Evolutionary conservation across 2,113 vertebrate genomes (phyloP).

Genomic region (Gracilinanus agilis): DNA sequence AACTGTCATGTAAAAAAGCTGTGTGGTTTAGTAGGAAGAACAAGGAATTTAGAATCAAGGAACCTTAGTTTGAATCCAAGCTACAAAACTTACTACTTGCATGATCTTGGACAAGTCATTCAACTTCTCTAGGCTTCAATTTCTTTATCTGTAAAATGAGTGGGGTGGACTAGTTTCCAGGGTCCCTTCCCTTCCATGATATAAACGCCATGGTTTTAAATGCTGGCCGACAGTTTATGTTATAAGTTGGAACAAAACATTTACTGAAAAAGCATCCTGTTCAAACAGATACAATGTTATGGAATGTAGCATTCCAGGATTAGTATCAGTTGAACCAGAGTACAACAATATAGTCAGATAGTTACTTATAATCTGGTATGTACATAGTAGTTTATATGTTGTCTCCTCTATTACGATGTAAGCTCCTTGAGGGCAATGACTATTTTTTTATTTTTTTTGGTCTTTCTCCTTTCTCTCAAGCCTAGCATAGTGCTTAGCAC

Average conservation of each 20-base stretch:
- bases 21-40: neutral
- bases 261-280: neutral
- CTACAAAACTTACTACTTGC: neutral
- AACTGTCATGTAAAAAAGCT: neutral
- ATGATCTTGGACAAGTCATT: neutral
- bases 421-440: neutral
- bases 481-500: neutral
- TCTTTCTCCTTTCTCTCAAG: neutral
- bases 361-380: neutral
- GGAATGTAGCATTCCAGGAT: neutral
- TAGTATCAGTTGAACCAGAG: neutral
- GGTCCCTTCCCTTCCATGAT: neutral
- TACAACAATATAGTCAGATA: neutral
- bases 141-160: neutral
- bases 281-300: neutral
- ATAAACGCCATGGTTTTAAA: neutral
- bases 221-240: neutral
- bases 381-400: neutral
- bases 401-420: neutral
- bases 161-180: neutral
- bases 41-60: neutral
- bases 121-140: neutral
- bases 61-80: neutral
- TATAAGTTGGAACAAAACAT: neutral
- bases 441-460: neutral